Conservation (phyloP, 2,797 vertebrate species). For the Eurystomus glaucurus region DNA sequence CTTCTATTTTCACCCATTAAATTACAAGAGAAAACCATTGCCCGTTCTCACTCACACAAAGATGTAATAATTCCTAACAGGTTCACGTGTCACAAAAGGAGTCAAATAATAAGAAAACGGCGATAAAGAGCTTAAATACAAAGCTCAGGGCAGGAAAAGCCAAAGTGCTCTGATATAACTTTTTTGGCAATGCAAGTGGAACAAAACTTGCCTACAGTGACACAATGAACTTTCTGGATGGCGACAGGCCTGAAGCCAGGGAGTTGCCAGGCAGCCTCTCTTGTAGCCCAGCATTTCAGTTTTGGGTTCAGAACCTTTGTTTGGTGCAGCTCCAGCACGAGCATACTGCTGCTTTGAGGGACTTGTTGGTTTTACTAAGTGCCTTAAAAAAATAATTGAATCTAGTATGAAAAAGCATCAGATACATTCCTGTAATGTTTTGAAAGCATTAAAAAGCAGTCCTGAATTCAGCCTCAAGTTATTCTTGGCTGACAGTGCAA, state of each 20-base stretch:
- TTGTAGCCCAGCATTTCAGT: neutral
- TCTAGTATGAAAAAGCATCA: constrained; percentile 12
- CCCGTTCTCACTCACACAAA: neutral
- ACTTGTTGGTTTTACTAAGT: neutral
- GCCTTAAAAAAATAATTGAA: neutral
- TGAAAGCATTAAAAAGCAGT: constrained; percentile 28
- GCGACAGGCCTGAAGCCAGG: neutral
- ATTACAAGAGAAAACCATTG: neutral
- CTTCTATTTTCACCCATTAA: neutral
- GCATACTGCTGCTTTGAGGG: neutral
- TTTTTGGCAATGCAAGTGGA: neutral
- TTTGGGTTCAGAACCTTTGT: neutral
- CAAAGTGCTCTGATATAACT: neutral
- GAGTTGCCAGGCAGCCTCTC: neutral
- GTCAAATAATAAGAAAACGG: neutral
- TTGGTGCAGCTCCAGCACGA: neutral
- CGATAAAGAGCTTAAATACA: neutral
- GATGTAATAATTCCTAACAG: neutral
- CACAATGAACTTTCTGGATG: neutral
- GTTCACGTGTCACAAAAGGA: neutral
- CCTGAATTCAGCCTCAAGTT: constrained; percentile 2
- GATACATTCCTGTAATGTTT: constrained; percentile 28
- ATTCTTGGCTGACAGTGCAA: neutral
- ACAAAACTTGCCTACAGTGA: neutral
- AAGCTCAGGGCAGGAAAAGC: neutral